Evolutionary conservation across 53 echinoderm and acorn worm species (phyloP).

Genomic region (Zoroaster sp.): DNA sequence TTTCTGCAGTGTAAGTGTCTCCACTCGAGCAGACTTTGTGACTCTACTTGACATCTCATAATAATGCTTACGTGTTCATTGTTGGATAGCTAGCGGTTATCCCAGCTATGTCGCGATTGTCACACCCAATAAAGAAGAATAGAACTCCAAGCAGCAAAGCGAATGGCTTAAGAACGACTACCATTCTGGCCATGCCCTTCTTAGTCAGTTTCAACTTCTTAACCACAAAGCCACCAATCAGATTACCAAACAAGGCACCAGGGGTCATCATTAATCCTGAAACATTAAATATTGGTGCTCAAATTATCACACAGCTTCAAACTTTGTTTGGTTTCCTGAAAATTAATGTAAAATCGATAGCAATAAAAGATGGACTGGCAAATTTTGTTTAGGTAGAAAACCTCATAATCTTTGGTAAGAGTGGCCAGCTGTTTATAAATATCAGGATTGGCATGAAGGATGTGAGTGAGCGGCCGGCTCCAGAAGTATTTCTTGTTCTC

Average conservation of each 20-base stretch:
- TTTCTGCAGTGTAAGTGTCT: too few species aligned
- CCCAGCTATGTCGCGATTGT: constrained; percentile 71
- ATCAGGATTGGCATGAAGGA: too few species aligned
- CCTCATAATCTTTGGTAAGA: too few species aligned
- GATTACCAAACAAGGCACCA: constrained; percentile 72
- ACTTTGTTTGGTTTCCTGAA: not conserved
- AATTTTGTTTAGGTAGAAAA: too few species aligned
- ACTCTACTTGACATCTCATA: too few species aligned
- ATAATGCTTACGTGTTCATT: constrained; percentile 60
- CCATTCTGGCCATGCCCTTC: constrained; percentile 68
- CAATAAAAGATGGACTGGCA: too few species aligned
- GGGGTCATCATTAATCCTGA: constrained; percentile 73
- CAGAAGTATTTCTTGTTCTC: too few species aligned
- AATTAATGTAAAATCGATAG: not conserved
- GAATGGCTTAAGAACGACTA: constrained; percentile 38
- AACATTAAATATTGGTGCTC: not conserved
- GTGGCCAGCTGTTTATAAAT: too few species aligned
- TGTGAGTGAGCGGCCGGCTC: too few species aligned
- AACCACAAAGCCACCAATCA: constrained; percentile 77
- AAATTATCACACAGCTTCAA: not conserved
- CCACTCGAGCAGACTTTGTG: too few species aligned
- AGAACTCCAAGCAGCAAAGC: constrained; percentile 44
- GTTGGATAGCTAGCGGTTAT: constrained; percentile 51
- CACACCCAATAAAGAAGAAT: constrained; percentile 70
- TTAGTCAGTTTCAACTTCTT: constrained; percentile 69